These are phyloP conservation scores for Hyles euphorbiae DNA, from an alignment of 1,140 invertebrate species.

Conservation along the genomic window DNA sequence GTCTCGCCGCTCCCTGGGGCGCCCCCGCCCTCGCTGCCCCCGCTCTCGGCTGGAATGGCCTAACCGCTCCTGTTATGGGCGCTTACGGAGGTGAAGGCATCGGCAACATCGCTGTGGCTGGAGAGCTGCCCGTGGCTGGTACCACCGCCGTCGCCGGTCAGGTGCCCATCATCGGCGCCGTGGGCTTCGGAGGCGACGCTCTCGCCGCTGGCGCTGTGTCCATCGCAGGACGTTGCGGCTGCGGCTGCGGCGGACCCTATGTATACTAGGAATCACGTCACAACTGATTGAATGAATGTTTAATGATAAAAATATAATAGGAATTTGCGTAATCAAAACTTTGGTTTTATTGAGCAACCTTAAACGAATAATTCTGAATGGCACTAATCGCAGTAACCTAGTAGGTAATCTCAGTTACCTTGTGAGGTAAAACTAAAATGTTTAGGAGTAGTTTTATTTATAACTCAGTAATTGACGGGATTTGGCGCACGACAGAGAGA, in stretches of 20 bases:
- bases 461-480: too few species aligned
- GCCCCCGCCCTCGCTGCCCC: not conserved
- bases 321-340: too few species aligned
- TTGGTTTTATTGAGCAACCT: too few species aligned
- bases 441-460: too few species aligned
- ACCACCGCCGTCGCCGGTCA: constrained; percentile 11
- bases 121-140: constrained; percentile 38
- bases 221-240: constrained; percentile 8
- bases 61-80: not conserved
- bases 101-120: constrained; percentile 36
- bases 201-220: constrained; percentile 10
- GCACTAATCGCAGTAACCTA: too few species aligned
- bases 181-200: constrained; percentile 2
- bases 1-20: not conserved
- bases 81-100: constrained; percentile 37
- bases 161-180: constrained; percentile 11
- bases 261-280: not conserved
- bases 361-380: too few species aligned
- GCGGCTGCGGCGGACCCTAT: constrained; percentile 3
- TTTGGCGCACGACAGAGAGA: too few species aligned
- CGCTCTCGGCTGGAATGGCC: not conserved
- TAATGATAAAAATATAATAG: too few species aligned
- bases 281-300: too few species aligned
- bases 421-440: too few species aligned
- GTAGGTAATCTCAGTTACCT: too few species aligned